Percentiles rank a stretch among this genome's conserved stretches.
phyloP scores from a whole-genome alignment of 2,888 invertebrate species.

The Zelleria hepariella region DNA sequence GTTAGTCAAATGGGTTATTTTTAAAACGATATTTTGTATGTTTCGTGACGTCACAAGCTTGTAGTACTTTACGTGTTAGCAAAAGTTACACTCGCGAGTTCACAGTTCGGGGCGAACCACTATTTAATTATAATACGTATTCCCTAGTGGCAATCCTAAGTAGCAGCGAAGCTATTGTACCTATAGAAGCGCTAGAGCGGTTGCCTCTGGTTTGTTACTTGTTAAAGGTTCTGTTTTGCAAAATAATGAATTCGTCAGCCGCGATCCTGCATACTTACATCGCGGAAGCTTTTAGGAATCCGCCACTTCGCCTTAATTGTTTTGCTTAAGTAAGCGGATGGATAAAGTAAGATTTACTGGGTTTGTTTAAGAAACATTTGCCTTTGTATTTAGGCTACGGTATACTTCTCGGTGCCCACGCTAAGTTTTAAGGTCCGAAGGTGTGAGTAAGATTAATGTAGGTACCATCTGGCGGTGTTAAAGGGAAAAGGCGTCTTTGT shows the following conservation, averaged over 20 bases:
- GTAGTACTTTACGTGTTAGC: no score
- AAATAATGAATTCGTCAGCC: conserved; percentile 39
- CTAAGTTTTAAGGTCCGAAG: no score
- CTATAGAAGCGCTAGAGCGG: neutral
- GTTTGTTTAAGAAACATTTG: neutral
- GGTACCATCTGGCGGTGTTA: no score
- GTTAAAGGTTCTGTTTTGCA: conserved; percentile 35
- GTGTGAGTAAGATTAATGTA: no score
- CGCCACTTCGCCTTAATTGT: neutral
- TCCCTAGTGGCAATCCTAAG: neutral
- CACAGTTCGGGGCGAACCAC: no score
- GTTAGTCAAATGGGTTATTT: no score
- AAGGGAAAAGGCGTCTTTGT: no score
- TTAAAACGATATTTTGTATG: no score
- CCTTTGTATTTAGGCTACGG: no score
- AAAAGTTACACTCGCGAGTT: no score
- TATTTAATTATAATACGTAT: neutral
- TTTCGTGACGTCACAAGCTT: no score
- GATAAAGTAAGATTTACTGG: neutral
- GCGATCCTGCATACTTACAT: neutral
- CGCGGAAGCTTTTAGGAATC: neutral
- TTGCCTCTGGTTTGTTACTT: conserved; percentile 18
- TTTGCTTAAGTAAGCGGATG: neutral
- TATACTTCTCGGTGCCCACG: no score
- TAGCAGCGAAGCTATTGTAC: conserved; percentile 12